Base-by-base conservation (phyloP, 2,888 invertebrate species). In the Abrostola triplasia region DNA sequence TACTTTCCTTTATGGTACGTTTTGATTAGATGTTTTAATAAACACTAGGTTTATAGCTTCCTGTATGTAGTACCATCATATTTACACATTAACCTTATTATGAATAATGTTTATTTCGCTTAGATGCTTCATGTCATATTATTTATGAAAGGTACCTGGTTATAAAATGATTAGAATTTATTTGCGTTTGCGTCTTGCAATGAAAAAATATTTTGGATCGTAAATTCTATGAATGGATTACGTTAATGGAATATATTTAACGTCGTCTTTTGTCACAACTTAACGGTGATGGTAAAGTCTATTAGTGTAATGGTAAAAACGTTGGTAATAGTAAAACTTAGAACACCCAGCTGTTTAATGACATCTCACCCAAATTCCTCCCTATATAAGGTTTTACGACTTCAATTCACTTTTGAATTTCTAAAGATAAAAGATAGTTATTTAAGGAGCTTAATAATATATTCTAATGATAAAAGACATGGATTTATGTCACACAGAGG, bases 1-100 rank as follows among this genome's bases (percentile, higher is more conserved):
- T 86, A 84, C 86, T 88, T 83, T 87, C 85, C 65, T 87, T 88
- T 85, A 88, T 84, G 82, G 83, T 80, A 70, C 79, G 79, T 79
- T 84, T 84, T 79, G 79, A 82, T 86, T 76, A 81, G 67, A 76
- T 79, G 75, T 81, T 82, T 79, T 81, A 79, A 82, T 83, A 81
- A 82, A 80, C 73, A 73, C 70, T 66, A 67, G 68, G 77, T 85
- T 85, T 84, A 88, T 79, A 58, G 74, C 85, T 90, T 90, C 89
- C 89, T 85, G 77, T 72, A 71, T 76, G 79, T 80, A 70, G 66
- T 60, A 64, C 53, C 51, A 70, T 75, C 36, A 67, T 76, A 81
- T 79, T 77, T 68, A 71, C 67, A 56, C 44, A 74, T 76, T 82
- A 81, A 78, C 79, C 77, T 76, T 40, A 66, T 71, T 67, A n/a